A percentile compares a stretch with the other conserved stretches of the same genome.
Conservation (phyloP, 1,140 invertebrate species). For the Tetramorium simillimum region DNA sequence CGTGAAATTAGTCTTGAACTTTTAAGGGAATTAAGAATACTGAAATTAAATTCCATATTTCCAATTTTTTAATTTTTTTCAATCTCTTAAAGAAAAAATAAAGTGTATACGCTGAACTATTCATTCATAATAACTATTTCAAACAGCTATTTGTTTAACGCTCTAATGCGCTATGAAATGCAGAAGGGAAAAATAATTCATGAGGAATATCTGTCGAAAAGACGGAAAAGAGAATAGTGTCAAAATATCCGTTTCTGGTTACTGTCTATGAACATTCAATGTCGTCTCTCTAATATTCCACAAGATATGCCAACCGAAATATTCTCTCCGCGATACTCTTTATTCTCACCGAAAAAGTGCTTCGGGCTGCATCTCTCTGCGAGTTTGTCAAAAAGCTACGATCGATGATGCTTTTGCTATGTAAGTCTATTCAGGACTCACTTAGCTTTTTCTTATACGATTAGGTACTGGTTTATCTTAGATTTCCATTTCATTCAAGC, state of each 20-base stretch:
- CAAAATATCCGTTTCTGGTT: neutral
- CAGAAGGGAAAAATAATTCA: neutral
- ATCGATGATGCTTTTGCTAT: conserved; percentile 51
- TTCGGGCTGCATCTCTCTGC: neutral
- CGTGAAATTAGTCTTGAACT: conserved; percentile 8
- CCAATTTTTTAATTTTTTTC: neutral
- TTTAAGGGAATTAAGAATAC: neutral
- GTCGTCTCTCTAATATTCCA: conserved; percentile 27
- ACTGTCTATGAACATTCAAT: neutral
- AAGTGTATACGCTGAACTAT: neutral
- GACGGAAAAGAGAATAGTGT: neutral
- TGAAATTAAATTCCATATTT: neutral
- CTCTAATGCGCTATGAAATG: neutral
- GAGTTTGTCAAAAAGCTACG: conserved; percentile 53
- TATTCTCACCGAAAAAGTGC: conserved; percentile 7
- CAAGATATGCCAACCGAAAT: neutral
- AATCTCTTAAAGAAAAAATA: neutral
- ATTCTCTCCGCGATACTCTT: conserved; percentile 11
- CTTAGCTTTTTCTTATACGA: conserved; percentile 7
- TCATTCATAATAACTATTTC: neutral
- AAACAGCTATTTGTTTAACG: neutral
- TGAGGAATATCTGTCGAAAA: neutral
- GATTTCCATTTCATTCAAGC: neutral
- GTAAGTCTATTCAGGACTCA: conserved; percentile 48
- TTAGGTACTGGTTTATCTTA: conserved; percentile 15